phyloP scores from a whole-genome alignment of 2,113 vertebrate species.

The Ginglymostoma cirratum region DNA sequence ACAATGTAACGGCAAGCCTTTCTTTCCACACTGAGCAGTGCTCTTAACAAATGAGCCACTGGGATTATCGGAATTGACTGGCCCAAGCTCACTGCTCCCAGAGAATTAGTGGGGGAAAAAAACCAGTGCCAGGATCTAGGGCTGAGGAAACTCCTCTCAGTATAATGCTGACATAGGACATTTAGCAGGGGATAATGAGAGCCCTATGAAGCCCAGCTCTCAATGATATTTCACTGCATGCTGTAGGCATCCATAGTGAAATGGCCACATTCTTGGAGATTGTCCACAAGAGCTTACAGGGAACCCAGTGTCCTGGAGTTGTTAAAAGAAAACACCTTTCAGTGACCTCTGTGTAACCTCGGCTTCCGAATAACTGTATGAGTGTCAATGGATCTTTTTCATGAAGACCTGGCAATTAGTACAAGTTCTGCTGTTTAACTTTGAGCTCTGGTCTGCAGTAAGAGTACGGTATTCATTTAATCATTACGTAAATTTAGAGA shows the following conservation, averaged over 20 bases:
- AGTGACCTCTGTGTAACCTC: constrained; percentile 28
- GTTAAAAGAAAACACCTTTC: constrained; percentile 29
- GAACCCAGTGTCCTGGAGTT: constrained; percentile 11
- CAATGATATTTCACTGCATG: background rate
- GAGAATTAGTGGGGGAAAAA: background rate
- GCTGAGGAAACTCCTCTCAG: background rate
- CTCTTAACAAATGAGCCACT: background rate
- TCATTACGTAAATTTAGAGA: constrained; percentile 3
- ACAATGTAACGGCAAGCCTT: background rate
- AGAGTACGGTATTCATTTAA: constrained; percentile 14
- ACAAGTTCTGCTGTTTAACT: background rate
- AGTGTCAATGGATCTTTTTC: constrained; percentile 31
- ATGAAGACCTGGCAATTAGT: constrained; percentile 14
- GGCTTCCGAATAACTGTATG: background rate
- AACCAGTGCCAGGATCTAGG: background rate
- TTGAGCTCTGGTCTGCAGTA: constrained; percentile 8
- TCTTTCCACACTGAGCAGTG: background rate
- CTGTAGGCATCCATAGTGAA: background rate
- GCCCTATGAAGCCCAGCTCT: background rate
- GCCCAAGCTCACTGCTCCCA: background rate
- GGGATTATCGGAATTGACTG: background rate
- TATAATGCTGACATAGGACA: background rate
- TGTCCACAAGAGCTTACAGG: constrained; percentile 16
- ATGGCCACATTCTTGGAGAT: constrained; percentile 5
- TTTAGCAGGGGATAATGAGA: constrained; percentile 10